Base-by-base conservation (phyloP, 2,888 invertebrate genomes). In the Syrphus vitripennis region DNA sequence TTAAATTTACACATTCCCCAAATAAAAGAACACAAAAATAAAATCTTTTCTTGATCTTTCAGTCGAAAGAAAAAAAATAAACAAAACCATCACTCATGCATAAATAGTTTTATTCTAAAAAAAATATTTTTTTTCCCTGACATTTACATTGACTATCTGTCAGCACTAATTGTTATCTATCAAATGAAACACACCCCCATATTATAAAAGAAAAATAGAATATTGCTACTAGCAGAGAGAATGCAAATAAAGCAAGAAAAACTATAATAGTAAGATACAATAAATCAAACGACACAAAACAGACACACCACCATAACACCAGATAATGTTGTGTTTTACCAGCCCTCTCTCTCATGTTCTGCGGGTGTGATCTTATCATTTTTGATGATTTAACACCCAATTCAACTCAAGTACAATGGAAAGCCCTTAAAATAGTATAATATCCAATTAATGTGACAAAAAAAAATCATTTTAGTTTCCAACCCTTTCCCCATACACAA, bases 281-380 rank as follows among this genome's bases (percentile, higher is more conserved):
- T 65, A 79, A 79, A 71, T 65, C 71, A 71, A 79, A 67, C 42
- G 14, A 34, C 26, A 34, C 26, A 21, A 61, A 61, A 61, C 61
- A 48, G 67, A 67, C 45, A 53, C 10, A 45, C 16, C n/a, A n/a
- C n/a, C n/a, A n/a, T n/a, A n/a, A n/a, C n/a, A n/a, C n/a, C n/a
- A 70, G 14, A 24, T n/a, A n/a, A n/a, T n/a, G n/a, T 12, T 24
- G 50, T 50, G 50, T 37, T 40, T 45, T 45, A 70, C n/a, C 12
- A 63, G 12, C 42, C 77, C 16, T 42, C 45, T 9, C 55, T 70
- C 7, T 31, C 24, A 10, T 42, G 53, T 57, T 63, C 40, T 59
- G 57, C 45, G 31, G 29, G 34, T 21, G 31, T n/a, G 79, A 80
- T 74, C 26, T 80, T 80, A 61, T 74, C 67, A 59, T 37, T 50